These are phyloP conservation scores for Corythornis madagascariensis DNA, from an alignment of 2,113 vertebrate genomes.

Conservation along the genomic window DNA sequence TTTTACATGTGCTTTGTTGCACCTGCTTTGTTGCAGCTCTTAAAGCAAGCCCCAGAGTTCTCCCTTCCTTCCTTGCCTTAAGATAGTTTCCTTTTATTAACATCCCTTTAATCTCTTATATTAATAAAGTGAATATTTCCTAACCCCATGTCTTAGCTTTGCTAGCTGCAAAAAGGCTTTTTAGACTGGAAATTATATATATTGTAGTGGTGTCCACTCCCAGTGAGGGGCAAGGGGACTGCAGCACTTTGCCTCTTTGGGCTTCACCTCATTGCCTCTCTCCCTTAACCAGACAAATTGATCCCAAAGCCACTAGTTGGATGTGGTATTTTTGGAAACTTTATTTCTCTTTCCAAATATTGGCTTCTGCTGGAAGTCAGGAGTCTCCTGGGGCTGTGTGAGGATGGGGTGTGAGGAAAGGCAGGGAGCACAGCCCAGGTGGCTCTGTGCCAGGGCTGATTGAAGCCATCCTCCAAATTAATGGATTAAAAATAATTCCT, in stretches of 20 bases:
- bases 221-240: rapidly evolving
- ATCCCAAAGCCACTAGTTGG: not conserved
- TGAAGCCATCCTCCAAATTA: not conserved
- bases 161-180: not conserved
- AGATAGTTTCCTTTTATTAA: not conserved
- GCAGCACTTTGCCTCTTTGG: not conserved
- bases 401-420: not conserved
- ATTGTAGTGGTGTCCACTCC: not conserved
- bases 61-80: not conserved
- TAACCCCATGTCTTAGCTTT: rapidly evolving
- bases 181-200: not conserved
- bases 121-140: not conserved
- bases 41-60: not conserved
- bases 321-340: not conserved
- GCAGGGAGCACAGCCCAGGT: rapidly evolving
- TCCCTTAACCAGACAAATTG: not conserved
- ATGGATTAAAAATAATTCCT: not conserved
- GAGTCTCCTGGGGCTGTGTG: not conserved
- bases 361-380: not conserved
- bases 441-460: too few species aligned
- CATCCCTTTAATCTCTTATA: not conserved
- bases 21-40: not conserved
- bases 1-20: rapidly evolving
- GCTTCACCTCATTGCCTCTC: rapidly evolving
- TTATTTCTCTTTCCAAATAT: not conserved